phyloP scores from a whole-genome alignment of 2,113 vertebrate species.

The Oryzias javanicus region DNA sequence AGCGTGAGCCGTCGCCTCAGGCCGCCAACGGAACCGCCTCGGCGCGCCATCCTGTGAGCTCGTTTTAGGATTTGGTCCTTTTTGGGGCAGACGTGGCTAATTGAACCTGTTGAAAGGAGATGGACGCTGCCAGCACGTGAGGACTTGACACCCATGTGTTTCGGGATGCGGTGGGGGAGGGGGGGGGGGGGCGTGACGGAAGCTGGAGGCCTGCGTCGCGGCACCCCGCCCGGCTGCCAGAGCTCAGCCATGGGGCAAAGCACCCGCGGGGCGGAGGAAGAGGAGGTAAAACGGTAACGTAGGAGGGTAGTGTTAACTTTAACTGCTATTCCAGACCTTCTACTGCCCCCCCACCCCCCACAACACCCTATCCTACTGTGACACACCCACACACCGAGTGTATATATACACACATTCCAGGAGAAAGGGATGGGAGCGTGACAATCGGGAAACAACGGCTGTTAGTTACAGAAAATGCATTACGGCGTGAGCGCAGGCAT shows the following conservation, averaged over 20 bases:
- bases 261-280: constrained; percentile 28
- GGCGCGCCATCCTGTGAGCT: constrained; percentile 41
- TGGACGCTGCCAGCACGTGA: constrained; percentile 52
- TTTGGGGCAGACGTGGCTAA: constrained; percentile 57
- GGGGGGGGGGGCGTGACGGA: constrained; percentile 64
- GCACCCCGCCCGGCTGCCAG: constrained; percentile 65
- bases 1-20: constrained; percentile 38
- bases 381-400: constrained; percentile 34
- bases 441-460: constrained; percentile 99
- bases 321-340: constrained; percentile 90
- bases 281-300: constrained; percentile 35
- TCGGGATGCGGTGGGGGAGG: constrained; percentile 32
- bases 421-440: constrained; percentile 94
- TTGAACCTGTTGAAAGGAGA: constrained; percentile 75
- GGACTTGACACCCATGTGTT: constrained; percentile 69
- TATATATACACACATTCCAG: constrained; percentile 84
- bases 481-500: constrained; percentile 86
- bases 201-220: constrained; percentile 53
- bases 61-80: constrained; percentile 36
- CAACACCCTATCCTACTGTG: constrained; percentile 62
- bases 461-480: constrained; percentile 99
- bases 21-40: constrained; percentile 36
- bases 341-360: constrained; percentile 79
- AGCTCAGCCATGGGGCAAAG: constrained; percentile 49
- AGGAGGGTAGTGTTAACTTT: constrained; percentile 71